phyloP scores from a whole-genome alignment of 2,888 invertebrate species.

The Napeogenes sylphis region DNA sequence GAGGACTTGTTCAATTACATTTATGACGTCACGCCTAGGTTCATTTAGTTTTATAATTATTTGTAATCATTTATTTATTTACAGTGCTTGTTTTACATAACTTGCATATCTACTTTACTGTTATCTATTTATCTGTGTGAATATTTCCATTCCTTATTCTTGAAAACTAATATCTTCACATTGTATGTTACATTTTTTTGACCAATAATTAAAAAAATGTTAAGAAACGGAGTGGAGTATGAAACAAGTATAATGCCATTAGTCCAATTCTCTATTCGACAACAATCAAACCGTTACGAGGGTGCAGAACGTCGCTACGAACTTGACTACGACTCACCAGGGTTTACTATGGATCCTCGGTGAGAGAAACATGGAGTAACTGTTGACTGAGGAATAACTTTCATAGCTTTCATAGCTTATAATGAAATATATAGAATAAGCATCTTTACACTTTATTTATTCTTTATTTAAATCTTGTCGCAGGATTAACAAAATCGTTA shows the following conservation, averaged over 20 bases:
- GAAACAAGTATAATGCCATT: slow-evolving; percentile 52
- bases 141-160: no score
- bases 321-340: slow-evolving; percentile 35
- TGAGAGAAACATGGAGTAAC: slow-evolving; percentile 19
- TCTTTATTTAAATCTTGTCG: no score
- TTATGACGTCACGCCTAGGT: slow-evolving; percentile 60
- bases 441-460: no score
- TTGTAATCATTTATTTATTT: no score
- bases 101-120: no score
- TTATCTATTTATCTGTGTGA: no score
- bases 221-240: slow-evolving; percentile 41
- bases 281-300: slow-evolving; percentile 15
- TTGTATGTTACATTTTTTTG: background rate
- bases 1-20: slow-evolving; percentile 47
- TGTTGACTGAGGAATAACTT: background rate
- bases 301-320: slow-evolving; percentile 37
- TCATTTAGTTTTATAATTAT: slow-evolving; percentile 12
- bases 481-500: no score
- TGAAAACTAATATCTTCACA: no score
- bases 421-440: no score
- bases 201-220: background rate
- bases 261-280: slow-evolving; percentile 50
- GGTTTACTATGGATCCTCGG: slow-evolving; percentile 45
- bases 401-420: no score
- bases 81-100: no score